A percentile compares a stretch with the other conserved stretches of the same genome.
phyloP scores from a whole-genome alignment of 2,113 vertebrate genomes.

The Rana temporaria region DNA sequence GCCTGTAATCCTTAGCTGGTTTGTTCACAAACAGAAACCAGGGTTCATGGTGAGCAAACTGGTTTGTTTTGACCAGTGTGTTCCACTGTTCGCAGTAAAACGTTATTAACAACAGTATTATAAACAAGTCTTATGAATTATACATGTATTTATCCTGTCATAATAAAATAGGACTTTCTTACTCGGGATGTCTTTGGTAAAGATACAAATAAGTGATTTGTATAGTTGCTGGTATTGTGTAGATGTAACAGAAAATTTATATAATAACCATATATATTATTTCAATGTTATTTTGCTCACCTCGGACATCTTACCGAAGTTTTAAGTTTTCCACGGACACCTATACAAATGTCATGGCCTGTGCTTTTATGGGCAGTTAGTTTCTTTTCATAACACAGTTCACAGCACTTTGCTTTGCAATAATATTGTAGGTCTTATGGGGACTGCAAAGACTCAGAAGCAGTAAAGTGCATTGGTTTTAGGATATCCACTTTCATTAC shows the following conservation, averaged over 20 bases:
- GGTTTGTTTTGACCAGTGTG: too few relatives aligned
- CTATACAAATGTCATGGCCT: slow-evolving; percentile 35
- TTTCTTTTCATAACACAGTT: slow-evolving; percentile 39
- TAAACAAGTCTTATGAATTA: too few relatives aligned
- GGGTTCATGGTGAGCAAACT: too few relatives aligned
- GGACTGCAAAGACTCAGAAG: slow-evolving; percentile 22
- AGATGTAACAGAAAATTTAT: slow-evolving; percentile 29
- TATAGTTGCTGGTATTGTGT: slow-evolving; percentile 5
- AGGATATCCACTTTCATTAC: slow-evolving; percentile 34
- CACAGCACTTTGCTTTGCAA: slow-evolving; percentile 42
- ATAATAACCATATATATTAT: slow-evolving; percentile 27
- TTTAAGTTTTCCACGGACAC: slow-evolving; percentile 43
- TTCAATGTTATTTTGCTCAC: slow-evolving; percentile 1
- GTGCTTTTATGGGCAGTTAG: slow-evolving; percentile 42
- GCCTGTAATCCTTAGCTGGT: too few relatives aligned
- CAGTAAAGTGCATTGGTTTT: slow-evolving; percentile 29
- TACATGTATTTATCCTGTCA: too few relatives aligned
- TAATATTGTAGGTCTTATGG: slow-evolving; percentile 40
- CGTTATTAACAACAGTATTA: too few relatives aligned
- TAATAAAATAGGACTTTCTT: too few relatives aligned
- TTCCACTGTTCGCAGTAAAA: too few relatives aligned
- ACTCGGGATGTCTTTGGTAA: too few relatives aligned
- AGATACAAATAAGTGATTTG: not conserved
- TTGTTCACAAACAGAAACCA: too few relatives aligned
- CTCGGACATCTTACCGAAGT: slow-evolving; percentile 23